These are phyloP conservation scores for Athalia rosae DNA, from an alignment of 2,888 invertebrate genomes.

Conservation along the genomic window DNA sequence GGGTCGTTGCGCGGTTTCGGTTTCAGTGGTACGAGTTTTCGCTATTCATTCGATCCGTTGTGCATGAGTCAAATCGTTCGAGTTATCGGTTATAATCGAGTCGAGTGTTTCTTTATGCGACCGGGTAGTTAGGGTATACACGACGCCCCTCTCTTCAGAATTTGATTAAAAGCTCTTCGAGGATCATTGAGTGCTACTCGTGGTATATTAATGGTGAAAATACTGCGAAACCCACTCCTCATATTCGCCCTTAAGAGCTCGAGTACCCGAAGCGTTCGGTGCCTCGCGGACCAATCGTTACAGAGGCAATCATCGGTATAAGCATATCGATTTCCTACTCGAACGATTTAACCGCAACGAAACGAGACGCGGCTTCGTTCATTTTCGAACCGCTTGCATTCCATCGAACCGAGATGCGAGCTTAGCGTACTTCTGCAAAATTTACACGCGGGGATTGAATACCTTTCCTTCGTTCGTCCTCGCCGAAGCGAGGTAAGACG, in stretches of 20 bases:
- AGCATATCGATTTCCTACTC: slow-evolving; percentile 27
- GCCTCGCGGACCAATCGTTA: slow-evolving; percentile 5
- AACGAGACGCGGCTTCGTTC: slow-evolving; percentile 15
- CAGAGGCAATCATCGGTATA: slow-evolving; percentile 22
- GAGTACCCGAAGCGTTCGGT: slow-evolving; percentile 13
- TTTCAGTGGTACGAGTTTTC: background rate
- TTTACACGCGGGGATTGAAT: too few relatives aligned
- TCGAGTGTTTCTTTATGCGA: slow-evolving; percentile 43
- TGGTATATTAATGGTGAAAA: slow-evolving; percentile 46
- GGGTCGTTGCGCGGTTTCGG: too few relatives aligned
- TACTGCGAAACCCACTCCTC: slow-evolving; percentile 26
- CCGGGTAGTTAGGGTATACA: slow-evolving; percentile 43
- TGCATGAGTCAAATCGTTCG: slow-evolving; percentile 26
- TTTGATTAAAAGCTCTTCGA: slow-evolving; percentile 47
- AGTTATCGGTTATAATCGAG: slow-evolving; percentile 35
- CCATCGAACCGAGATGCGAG: too few relatives aligned
- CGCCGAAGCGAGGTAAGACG: too few relatives aligned
- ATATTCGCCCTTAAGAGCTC: background rate
- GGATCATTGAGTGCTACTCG: slow-evolving; percentile 41
- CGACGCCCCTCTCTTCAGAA: slow-evolving; percentile 40
- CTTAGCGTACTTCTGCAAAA: too few relatives aligned
- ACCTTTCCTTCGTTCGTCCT: too few relatives aligned
- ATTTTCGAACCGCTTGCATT: background rate
- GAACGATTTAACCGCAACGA: slow-evolving; percentile 18
- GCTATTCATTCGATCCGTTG: background rate